Evolutionary conservation across 1,140 invertebrate species (phyloP).

Genomic region (Lordiphosa collinella): DNA sequence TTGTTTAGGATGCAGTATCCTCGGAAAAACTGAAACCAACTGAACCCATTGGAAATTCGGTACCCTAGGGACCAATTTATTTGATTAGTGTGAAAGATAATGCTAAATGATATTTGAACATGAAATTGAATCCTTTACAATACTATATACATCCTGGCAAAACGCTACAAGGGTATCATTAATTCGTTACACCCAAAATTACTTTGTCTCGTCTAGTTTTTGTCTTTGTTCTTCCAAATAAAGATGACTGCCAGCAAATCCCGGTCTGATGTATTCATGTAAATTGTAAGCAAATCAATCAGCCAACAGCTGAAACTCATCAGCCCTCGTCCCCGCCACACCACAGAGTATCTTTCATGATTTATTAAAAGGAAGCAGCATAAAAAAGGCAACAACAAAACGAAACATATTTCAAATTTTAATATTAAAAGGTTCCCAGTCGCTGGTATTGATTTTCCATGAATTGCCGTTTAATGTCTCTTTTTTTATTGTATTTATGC

Average conservation of each 20-base stretch:
- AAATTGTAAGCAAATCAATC: constrained; percentile 53
- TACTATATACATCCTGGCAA: too few species aligned
- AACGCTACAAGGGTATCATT: too few species aligned
- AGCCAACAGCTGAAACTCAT: constrained; percentile 37
- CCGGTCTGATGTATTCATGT: constrained; percentile 28
- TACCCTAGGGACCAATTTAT: not conserved
- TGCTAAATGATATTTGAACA: too few species aligned
- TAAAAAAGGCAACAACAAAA: not conserved
- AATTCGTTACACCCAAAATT: too few species aligned
- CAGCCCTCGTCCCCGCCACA: not conserved
- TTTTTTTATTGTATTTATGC: constrained; percentile 38
- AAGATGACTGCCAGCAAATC: constrained; percentile 10
- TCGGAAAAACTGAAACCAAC: too few species aligned
- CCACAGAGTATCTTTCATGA: constrained; percentile 20
- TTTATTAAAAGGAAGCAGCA: constrained; percentile 22
- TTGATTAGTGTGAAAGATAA: not conserved
- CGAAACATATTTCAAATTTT: constrained; percentile 28
- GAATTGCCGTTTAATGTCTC: constrained; percentile 37
- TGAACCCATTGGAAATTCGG: too few species aligned
- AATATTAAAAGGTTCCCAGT: constrained; percentile 37
- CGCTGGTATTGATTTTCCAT: constrained; percentile 57
- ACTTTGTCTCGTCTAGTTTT: not conserved
- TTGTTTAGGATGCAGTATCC: too few species aligned
- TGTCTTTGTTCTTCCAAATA: constrained; percentile 2
- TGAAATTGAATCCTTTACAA: too few species aligned